Evolutionary conservation across 2,113 vertebrate genomes (phyloP).

Genomic region (Rhizomys pruinosus): DNA sequence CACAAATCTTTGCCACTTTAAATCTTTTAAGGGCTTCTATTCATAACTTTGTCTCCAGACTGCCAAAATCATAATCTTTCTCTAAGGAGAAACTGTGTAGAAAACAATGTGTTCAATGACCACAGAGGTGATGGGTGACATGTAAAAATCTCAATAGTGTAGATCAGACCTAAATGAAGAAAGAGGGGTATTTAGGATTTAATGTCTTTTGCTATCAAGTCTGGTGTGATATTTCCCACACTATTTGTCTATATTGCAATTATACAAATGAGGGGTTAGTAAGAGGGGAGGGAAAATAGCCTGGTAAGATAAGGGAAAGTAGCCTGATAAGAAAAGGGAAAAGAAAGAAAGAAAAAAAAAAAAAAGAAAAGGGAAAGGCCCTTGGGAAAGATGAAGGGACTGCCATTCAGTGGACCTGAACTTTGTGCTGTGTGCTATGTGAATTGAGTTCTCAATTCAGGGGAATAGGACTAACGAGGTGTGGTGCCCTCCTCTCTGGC

Average conservation of each 20-base stretch:
- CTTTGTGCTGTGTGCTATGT: too few species aligned
- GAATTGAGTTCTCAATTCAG: background rate
- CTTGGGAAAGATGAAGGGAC: slow-evolving; percentile 30
- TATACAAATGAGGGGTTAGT: slow-evolving; percentile 34
- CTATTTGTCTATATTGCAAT: slow-evolving; percentile 14
- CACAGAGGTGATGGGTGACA: slow-evolving; percentile 23
- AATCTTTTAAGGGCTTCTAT: slow-evolving; percentile 33
- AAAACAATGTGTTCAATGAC: slow-evolving; percentile 10
- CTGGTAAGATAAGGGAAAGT: slow-evolving; percentile 36
- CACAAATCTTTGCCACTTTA: slow-evolving; percentile 46
- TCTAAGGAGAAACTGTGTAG: slow-evolving; percentile 22
- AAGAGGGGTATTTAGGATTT: slow-evolving; percentile 53
- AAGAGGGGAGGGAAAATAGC: slow-evolving; percentile 19
- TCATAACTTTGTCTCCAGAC: slow-evolving; percentile 3
- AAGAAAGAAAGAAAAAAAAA: too few species aligned
- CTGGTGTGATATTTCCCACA: background rate
- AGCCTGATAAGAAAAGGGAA: too few species aligned
- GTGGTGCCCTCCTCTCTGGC: background rate
- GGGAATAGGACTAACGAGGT: background rate
- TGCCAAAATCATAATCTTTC: slow-evolving; percentile 52
- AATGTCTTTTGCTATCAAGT: slow-evolving; percentile 20
- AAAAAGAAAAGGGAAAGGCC: slow-evolving; percentile 47
- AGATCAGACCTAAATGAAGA: background rate
- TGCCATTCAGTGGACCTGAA: too few species aligned
- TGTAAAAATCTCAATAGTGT: slow-evolving; percentile 1